Evolutionary conservation across 2,888 invertebrate species (phyloP).

Genomic region (Zaprionus bogoriensis): DNA sequence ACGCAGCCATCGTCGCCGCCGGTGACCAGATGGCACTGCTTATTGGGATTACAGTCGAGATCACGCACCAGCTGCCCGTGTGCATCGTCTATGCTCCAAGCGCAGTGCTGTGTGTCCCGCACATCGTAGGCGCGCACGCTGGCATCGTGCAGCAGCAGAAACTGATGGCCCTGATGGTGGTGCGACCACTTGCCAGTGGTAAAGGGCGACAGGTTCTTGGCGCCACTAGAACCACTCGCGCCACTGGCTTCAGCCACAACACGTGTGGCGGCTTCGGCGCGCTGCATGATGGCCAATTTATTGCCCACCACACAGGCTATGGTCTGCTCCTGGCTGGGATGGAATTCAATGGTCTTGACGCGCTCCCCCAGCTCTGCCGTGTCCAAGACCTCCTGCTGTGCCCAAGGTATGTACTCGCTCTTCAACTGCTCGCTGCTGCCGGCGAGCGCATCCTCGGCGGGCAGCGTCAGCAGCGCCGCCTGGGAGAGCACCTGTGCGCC

Average conservation of each 20-base stretch:
- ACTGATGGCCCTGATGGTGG: slow-evolving; percentile 88
- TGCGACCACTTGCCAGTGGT: slow-evolving; percentile 97
- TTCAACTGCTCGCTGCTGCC: slow-evolving; percentile 81
- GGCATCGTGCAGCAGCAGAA: slow-evolving; percentile 93
- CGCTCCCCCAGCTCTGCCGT: slow-evolving; percentile 86
- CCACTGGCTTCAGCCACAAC: slow-evolving; percentile 79
- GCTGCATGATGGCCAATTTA: slow-evolving; percentile 90
- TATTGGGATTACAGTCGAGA: slow-evolving; percentile 98
- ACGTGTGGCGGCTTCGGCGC: slow-evolving; percentile 84
- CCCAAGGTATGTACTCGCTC: slow-evolving; percentile 84
- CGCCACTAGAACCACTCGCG: slow-evolving; percentile 83
- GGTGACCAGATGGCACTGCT: slow-evolving; percentile 95
- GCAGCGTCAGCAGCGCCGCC: slow-evolving; percentile 86
- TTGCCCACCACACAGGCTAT: slow-evolving; percentile 91
- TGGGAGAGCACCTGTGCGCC: slow-evolving; percentile 86
- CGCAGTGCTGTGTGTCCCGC: slow-evolving; percentile 88
- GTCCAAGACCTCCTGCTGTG: slow-evolving; percentile 83
- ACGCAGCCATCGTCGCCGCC: slow-evolving; percentile 98
- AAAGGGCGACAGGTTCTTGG: slow-evolving; percentile 90
- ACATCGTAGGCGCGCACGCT: slow-evolving; percentile 94
- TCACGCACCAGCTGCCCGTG: slow-evolving; percentile 95
- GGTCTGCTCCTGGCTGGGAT: slow-evolving; percentile 89
- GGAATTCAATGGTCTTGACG: slow-evolving; percentile 92
- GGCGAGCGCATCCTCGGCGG: slow-evolving; percentile 82
- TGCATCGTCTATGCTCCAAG: slow-evolving; percentile 93